Evolutionary conservation across 2,113 vertebrate species (phyloP), one percentile per base, ranked within the genome.

Genomic region (Salvelinus namaycush): DNA sequence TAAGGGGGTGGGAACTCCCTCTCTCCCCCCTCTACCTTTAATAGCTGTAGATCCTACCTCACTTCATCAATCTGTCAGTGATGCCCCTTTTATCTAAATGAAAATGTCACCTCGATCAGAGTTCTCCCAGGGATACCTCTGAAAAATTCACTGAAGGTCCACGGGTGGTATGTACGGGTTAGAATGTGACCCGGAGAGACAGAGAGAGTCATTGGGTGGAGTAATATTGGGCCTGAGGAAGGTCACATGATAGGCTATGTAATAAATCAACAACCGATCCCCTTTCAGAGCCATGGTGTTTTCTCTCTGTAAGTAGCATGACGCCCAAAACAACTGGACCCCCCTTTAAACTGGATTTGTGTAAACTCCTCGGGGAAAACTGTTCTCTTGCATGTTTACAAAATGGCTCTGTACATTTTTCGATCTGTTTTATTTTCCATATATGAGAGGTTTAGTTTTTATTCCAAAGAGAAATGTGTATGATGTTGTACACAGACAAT

Each of bases 391-490:
- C 91, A 92, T 91, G 88, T 92, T 91, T 91, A 91, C 90, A 87
- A 81, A 83, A 67, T 83, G 72, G 54, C 76, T 87, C 70, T 69
- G 27, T 84, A 68, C 78, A 76, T 83, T 77, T 82, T 79, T 70
- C 27, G 51, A 39, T 82, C 66, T 67, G 16, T 80, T 83, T 76
- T 79, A 72, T 72, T 68, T 86, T 75, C 73, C 76, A 76, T 84
- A 80, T 74, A 82, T 71, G 70, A 91, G 75, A 87, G 77, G 80
- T 85, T 83, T 86, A 60, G 39, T 75, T 87, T 93, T 87, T 87
- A 90, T 88, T 88, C 88, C 89, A 87, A 91, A 93, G 82, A 91
- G 1, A 75, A 87, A 84, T 86, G 83, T 92, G 83, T 92, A 86
- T 89, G 51, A 54, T 18, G 72, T 82, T 79, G 83, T 84, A 84